Conservation (phyloP, 2,113 vertebrate genomes). For the Lepus americanus region DNA sequence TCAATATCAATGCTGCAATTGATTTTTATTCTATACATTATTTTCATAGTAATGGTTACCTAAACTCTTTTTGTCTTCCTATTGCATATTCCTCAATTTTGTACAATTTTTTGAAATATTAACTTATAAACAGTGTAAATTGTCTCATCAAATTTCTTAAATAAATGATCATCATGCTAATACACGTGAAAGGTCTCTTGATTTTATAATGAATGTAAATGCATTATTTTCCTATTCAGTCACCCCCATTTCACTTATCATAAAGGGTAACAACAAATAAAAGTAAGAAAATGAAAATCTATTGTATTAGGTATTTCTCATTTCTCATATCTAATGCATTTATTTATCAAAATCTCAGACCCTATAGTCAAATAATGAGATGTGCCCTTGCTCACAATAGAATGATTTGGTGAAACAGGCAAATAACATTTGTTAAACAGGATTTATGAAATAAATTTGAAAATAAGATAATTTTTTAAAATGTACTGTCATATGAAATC, state of each 20-base stretch:
- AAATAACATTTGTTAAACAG: slow-evolving; percentile 51
- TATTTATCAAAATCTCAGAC: slow-evolving; percentile 80
- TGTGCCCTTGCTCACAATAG: slow-evolving; percentile 51
- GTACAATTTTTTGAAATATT: neutral
- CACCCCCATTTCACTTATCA: neutral
- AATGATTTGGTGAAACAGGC: slow-evolving; percentile 37
- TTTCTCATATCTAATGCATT: slow-evolving; percentile 67
- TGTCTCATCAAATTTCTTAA: neutral
- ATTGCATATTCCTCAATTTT: neutral
- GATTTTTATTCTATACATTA: neutral
- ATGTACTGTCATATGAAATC: slow-evolving; percentile 37
- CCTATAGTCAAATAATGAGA: slow-evolving; percentile 11
- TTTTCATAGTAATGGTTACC: neutral
- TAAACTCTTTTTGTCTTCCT: neutral
- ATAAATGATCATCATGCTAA: neutral
- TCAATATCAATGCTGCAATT: neutral
- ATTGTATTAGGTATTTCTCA: neutral
- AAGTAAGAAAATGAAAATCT: neutral
- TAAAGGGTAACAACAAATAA: neutral
- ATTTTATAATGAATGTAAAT: neutral
- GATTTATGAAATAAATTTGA: neutral
- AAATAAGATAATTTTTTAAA: slow-evolving; percentile 47
- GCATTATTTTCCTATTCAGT: neutral
- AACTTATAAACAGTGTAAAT: neutral
- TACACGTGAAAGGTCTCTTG: neutral